These are phyloP conservation scores for Aspidiotus rigidus DNA, from an alignment of 2,888 invertebrate species.

Conservation along the genomic window DNA sequence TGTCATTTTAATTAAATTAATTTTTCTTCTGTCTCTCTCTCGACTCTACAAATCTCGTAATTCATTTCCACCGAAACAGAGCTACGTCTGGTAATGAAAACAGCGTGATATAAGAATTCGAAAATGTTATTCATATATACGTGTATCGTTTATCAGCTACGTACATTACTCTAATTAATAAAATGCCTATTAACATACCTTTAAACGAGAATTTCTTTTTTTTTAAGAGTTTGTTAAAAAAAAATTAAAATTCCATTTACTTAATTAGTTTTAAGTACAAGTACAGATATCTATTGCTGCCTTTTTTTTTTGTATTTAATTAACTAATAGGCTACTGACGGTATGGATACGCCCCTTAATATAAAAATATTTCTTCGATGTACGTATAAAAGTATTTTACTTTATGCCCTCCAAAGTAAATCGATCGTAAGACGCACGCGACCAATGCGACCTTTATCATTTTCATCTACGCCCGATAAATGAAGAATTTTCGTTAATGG, in stretches of 20 bases:
- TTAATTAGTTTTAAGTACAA: constrained; percentile 28
- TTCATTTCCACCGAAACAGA: not conserved
- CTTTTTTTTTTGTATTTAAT: constrained; percentile 20
- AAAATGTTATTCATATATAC: not conserved
- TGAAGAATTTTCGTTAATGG: no score
- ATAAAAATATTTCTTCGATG: constrained; percentile 19
- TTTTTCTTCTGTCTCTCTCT: not conserved
- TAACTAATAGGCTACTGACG: constrained; percentile 28
- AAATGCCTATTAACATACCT: constrained; percentile 14
- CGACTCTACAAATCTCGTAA: not conserved
- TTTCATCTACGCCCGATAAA: no score
- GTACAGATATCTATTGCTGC: not conserved
- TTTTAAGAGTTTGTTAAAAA: not conserved
- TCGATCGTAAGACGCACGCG: constrained; percentile 4
- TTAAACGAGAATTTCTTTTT: not conserved
- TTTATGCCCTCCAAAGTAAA: not conserved
- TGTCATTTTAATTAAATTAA: constrained; percentile 1
- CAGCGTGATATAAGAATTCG: constrained; percentile 4
- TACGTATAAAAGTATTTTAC: not conserved
- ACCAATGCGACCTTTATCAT: not conserved
- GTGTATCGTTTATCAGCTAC: constrained; percentile 3
- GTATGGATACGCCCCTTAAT: constrained; percentile 28
- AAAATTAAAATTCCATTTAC: constrained; percentile 31
- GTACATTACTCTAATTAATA: constrained; percentile 24
- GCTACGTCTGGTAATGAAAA: not conserved